phyloP scores from a whole-genome alignment of 1,140 invertebrate species.

The Bombyx mandarina region DNA sequence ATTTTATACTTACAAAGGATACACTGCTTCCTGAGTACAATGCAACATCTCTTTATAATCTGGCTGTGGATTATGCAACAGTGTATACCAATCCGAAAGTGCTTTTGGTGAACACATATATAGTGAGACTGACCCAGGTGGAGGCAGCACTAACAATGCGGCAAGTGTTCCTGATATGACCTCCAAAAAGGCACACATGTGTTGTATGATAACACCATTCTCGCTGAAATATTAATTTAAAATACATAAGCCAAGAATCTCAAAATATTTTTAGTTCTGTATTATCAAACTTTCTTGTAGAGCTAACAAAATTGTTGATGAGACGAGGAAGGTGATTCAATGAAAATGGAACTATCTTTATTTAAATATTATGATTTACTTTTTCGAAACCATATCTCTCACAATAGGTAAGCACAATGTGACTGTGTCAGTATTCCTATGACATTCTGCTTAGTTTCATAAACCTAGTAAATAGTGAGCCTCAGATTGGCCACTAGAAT shows the following conservation, averaged over 20 bases:
- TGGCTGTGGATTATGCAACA: constrained; percentile 93
- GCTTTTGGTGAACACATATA: constrained; percentile 83
- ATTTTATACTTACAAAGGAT: constrained; percentile 86
- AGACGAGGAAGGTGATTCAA: too few species aligned
- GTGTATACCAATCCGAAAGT: constrained; percentile 95
- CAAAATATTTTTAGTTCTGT: too few species aligned
- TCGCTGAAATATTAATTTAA: constrained; percentile 33
- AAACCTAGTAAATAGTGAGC: too few species aligned
- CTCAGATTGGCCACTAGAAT: too few species aligned
- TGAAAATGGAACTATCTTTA: too few species aligned
- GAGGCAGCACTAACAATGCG: constrained; percentile 83
- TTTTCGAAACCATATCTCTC: too few species aligned
- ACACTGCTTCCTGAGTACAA: constrained; percentile 97
- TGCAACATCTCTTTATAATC: constrained; percentile 91
- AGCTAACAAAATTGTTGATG: too few species aligned
- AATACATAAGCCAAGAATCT: background rate
- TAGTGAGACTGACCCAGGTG: constrained; percentile 81
- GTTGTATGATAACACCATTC: constrained; percentile 72
- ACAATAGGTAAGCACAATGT: too few species aligned
- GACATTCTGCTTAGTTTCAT: too few species aligned
- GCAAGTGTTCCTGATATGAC: constrained; percentile 79
- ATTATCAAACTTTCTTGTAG: too few species aligned
- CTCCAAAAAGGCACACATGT: constrained; percentile 86
- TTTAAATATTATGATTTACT: too few species aligned
- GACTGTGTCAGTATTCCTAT: too few species aligned